phyloP scores from a whole-genome alignment of 2,888 invertebrate species.

The Protonemura montana region DNA sequence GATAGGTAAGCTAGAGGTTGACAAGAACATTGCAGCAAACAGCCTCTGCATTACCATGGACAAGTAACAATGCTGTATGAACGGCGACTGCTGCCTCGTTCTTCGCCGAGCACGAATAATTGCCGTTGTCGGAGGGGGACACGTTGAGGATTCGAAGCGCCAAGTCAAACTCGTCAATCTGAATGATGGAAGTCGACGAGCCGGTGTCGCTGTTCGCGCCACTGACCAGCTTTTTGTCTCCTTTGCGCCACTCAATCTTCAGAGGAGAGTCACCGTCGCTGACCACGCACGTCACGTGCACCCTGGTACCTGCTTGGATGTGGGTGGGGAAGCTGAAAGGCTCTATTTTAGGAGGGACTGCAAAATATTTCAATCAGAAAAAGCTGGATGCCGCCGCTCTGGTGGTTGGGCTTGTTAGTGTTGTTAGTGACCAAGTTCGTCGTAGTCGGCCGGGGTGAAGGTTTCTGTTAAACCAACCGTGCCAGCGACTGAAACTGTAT shows the following conservation, averaged over 20 bases:
- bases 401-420: constrained; percentile 35
- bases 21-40: neutral
- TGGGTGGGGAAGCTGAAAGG: constrained; percentile 71
- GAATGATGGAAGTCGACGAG: constrained; percentile 44
- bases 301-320: constrained; percentile 68
- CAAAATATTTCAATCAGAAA: constrained; percentile 51
- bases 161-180: constrained; percentile 57
- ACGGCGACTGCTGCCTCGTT: constrained; percentile 67
- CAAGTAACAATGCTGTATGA: constrained; percentile 67
- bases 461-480: neutral
- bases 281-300: constrained; percentile 68
- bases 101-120: constrained; percentile 67
- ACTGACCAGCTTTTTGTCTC: constrained; percentile 53
- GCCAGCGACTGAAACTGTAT: constrained; percentile 24
- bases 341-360: constrained; percentile 72
- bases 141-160: constrained; percentile 51
- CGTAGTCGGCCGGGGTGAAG: neutral
- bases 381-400: neutral
- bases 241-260: constrained; percentile 70
- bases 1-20: constrained; percentile 31
- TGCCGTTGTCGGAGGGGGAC: constrained; percentile 62
- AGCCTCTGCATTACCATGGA: constrained; percentile 61
- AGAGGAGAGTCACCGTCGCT: constrained; percentile 71
- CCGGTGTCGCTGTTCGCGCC: constrained; percentile 38
- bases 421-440: neutral